Base-by-base conservation (phyloP, 2,797 vertebrate species). In the Sebastes umbrosus region DNA sequence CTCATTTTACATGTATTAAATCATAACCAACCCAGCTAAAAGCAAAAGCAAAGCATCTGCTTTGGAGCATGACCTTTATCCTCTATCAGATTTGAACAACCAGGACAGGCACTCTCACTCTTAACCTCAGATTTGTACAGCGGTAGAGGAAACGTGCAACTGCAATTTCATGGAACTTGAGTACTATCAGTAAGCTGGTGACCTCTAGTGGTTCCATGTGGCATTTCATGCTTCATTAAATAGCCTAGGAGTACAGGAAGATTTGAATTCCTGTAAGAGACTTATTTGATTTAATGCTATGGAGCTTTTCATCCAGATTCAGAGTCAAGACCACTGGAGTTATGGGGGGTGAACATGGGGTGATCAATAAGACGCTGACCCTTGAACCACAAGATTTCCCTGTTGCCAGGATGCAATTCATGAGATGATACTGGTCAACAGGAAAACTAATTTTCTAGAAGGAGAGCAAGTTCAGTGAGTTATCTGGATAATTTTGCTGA, bases 301-400 rank as follows among this genome's bases (percentile, higher is more conserved):
- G 3, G 22, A 36, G 43, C 11, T 60, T 72, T 32, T 32, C 10
- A 62, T 32, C 18, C 59, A 62, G 59, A 62, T 62, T 62, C 18
- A 32, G 27, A 31, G 16, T 60, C 27, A 9, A 62, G 29, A 16
- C 4, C 31, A 6, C 34, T 50, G 6, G 13, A 0, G 4, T 54
- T 18, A 4, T 27, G 39, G 3, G 3, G 39, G 6, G 52, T 69
- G 1, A 29, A 60, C 11, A 46, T 46, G 0, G 0, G 43, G 16
- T 16, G 14, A 2, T 29, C 8, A 10, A 10, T 22, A 14, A 0
- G 18, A 75, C 9, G 8, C 2, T 22, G 11, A 22, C 5, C 25
- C 6, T 43, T 20, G 9, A 34, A 34, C 13, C 3, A 55, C 5
- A 2, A 32, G 3, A 1, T 7, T 36, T 57, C 14, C 31, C 14